Percentiles rank a stretch among this genome's conserved stretches.
phyloP scores from a whole-genome alignment of 2,113 vertebrate genomes.

The Sitta europaea region DNA sequence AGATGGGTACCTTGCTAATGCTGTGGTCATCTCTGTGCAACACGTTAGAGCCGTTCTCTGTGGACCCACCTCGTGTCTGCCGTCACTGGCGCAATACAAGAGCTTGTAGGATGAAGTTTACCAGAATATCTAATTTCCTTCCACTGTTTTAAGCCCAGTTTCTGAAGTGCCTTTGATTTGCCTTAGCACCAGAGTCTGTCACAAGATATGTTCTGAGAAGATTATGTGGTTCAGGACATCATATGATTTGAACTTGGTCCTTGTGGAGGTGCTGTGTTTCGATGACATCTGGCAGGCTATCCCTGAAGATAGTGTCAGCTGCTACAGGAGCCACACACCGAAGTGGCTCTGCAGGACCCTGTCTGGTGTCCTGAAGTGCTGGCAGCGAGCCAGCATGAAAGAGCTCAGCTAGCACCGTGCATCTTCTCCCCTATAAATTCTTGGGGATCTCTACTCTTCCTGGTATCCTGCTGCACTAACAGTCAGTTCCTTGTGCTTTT shows the following conservation, averaged over 20 bases:
- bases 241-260: neutral
- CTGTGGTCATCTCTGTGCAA: neutral
- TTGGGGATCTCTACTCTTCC: neutral
- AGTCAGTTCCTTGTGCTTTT: neutral
- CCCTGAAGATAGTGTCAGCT: neutral
- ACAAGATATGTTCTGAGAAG: neutral
- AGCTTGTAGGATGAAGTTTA: neutral
- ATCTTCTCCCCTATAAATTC: neutral
- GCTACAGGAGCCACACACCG: rapidly evolving
- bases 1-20: neutral
- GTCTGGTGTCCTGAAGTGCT: neutral
- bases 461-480: neutral
- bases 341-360: neutral
- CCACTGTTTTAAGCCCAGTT: neutral
- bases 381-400: neutral
- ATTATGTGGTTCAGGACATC: neutral
- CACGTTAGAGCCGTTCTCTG: neutral
- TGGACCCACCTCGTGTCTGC: neutral
- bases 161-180: neutral
- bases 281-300: neutral
- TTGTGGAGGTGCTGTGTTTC: neutral
- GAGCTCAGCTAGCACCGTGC: neutral
- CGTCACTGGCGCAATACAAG: neutral
- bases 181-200: neutral
- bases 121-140: neutral